A percentile compares a stretch with the other conserved stretches of the same genome.
These are phyloP conservation scores for Laupala kohalensis DNA, from an alignment of 1,140 invertebrate genomes.

Conservation along the genomic window DNA sequence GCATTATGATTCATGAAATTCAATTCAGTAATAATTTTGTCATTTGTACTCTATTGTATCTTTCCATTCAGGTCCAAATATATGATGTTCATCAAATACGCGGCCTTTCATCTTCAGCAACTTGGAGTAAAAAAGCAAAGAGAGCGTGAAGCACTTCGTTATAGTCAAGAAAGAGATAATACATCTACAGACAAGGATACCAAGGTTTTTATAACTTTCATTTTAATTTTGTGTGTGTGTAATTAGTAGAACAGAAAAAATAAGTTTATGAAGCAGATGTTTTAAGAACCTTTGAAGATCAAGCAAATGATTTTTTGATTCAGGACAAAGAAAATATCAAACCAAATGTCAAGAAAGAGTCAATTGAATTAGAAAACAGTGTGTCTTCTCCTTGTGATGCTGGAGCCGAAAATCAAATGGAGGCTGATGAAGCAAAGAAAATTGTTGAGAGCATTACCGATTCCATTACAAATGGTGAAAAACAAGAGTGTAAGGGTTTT, in stretches of 20 bases:
- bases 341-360: conserved; percentile 20
- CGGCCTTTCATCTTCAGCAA: conserved; percentile 86
- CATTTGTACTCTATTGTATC: not conserved
- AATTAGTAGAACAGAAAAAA: no score
- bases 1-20: no score
- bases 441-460: conserved; percentile 82
- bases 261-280: no score
- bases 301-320: not conserved
- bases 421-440: conserved; percentile 80
- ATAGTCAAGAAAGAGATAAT: conserved; percentile 22
- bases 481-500: conserved; percentile 51
- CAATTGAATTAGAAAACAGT: conserved; percentile 14
- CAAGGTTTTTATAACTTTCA: no score
- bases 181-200: conserved; percentile 28
- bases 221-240: no score
- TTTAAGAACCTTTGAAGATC: not conserved
- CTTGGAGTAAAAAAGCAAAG: conserved; percentile 49
- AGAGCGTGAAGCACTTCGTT: conserved; percentile 21
- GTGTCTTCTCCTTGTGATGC: not conserved
- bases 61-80: conserved; percentile 49
- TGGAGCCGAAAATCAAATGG: conserved; percentile 29
- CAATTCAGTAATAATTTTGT: no score
- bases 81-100: conserved; percentile 91
- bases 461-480: conserved; percentile 61
- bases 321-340: conserved; percentile 27